A percentile compares a stretch with the other conserved stretches of the same genome.
Evolutionary conservation across 2,113 vertebrate species (phyloP).

Genomic region (Ochotona curzoniae): DNA sequence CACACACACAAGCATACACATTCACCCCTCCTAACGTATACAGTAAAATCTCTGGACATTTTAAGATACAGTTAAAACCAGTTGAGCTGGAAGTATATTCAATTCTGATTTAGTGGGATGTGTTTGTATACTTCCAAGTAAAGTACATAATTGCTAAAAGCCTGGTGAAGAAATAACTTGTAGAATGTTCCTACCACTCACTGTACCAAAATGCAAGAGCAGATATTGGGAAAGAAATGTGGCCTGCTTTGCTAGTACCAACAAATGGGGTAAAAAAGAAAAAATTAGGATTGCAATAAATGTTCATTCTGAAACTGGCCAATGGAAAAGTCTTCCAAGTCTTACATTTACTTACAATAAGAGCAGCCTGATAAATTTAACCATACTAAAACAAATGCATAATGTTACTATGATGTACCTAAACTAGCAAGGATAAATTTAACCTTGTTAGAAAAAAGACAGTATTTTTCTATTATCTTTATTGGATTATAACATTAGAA

Average conservation of each 20-base stretch:
- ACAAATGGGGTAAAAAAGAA: neutral
- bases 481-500: neutral
- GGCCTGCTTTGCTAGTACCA: neutral
- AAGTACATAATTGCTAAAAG: neutral
- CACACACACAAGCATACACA: neutral
- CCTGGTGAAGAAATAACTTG: neutral
- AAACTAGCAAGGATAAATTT: neutral
- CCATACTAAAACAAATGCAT: neutral
- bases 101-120: neutral
- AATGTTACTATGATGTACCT: neutral
- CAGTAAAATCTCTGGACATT: neutral
- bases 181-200: neutral
- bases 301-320: neutral
- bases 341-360: neutral
- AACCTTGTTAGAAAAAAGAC: neutral
- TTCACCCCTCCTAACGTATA: neutral
- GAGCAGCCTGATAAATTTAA: neutral
- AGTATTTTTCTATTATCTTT: conserved; percentile 6
- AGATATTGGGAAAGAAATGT: conserved; percentile 2
- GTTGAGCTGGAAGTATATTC: neutral
- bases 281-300: conserved; percentile 34
- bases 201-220: neutral
- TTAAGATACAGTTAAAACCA: neutral
- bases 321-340: neutral
- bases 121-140: neutral